phyloP scores from a whole-genome alignment of 2,113 vertebrate genomes.

The Rhodinocichla rosea region DNA sequence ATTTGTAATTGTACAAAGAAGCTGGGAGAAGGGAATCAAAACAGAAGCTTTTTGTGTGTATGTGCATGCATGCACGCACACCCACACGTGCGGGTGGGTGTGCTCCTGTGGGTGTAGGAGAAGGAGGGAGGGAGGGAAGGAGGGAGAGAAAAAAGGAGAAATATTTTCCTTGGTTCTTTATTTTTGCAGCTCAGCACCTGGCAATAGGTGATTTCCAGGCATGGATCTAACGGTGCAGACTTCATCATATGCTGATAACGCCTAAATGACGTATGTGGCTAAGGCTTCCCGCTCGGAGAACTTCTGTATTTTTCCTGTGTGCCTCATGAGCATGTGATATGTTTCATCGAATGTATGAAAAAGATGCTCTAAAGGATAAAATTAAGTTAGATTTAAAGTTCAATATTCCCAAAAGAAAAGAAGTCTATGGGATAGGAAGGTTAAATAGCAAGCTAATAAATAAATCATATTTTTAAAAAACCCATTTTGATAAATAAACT shows the following conservation, averaged over 20 bases:
- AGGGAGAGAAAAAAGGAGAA: neutral
- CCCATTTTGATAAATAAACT: neutral
- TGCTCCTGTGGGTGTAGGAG: neutral
- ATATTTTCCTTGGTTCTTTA: neutral
- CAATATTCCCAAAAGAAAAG: neutral
- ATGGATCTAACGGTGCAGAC: neutral
- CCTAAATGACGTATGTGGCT: neutral
- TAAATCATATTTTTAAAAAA: neutral
- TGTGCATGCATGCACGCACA: neutral
- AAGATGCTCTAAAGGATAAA: neutral
- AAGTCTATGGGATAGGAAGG: neutral
- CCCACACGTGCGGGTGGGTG: neutral
- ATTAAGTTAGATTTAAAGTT: neutral
- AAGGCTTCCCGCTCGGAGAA: neutral
- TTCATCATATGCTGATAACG: neutral
- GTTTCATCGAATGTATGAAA: neutral
- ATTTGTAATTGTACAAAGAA: neutral
- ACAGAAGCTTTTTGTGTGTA: conserved; percentile 55
- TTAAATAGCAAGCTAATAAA: neutral
- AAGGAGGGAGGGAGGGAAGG: neutral
- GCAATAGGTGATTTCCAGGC: neutral
- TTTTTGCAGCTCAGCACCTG: neutral
- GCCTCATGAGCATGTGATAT: neutral
- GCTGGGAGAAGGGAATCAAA: neutral
- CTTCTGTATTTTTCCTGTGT: neutral